Base-by-base conservation (phyloP, 2,797 vertebrate genomes). In the Sebastes minor region DNA sequence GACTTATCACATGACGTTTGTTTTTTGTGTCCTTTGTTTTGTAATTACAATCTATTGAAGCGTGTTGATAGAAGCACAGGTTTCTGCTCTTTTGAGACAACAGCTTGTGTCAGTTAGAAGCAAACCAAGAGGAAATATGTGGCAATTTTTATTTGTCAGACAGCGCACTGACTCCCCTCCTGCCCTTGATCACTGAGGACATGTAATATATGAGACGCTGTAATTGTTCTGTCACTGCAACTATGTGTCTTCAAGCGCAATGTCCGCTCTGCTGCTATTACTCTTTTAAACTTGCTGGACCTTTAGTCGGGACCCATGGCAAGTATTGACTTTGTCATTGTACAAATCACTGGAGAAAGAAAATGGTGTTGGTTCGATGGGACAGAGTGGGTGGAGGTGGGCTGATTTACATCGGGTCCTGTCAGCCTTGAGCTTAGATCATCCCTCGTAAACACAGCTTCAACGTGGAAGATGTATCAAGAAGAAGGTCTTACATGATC, bases 161-260 rank as follows among this genome's bases (percentile, higher is more conserved):
- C 49, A 61, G 42, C 7, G 8, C 57, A n/a, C 67, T 12, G 70
- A 83, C 71, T 79, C 53, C 23, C 63, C 53, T 71, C 8, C 57
- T 32, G 61, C 65, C 78, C 78, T 62, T 22, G 35, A 85, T 78
- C 74, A 64, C 60, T 10, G 42, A 59, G 69, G 68, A 84, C 57
- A 32, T 60, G 76, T 77, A 84, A 91, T 84, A 72, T 81, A 87
- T 25, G 74, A 82, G 89, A 68, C 56, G 46, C 56, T 85, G 72
- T 91, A 90, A 93, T 91, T 91, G 91, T 75, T 87, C 88, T 92
- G 92, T 92, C 93, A 89, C 82, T 84, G 66, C 73, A 71, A 80
- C 61, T 86, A 69, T 87, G 91, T 86, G 76, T 86, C 85, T 86
- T 85, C 56, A 68, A 81, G 83, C 60, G 25, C 53, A 35, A 52